These are phyloP conservation scores for Babylonia areolata DNA, from an alignment of 1,140 invertebrate species.

Conservation along the genomic window DNA sequence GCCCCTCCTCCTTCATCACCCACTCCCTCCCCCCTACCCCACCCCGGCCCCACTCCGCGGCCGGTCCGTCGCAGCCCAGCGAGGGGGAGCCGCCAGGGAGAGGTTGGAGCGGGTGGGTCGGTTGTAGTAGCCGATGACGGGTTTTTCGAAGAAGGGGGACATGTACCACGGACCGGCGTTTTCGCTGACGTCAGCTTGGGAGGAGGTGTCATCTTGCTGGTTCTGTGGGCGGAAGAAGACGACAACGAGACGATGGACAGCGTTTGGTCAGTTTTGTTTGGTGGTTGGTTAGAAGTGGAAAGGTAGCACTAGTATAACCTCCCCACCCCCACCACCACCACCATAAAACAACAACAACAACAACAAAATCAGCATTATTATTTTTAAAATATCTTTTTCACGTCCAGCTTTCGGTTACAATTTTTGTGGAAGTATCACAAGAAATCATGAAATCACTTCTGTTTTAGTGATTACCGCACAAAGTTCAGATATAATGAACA, in stretches of 20 bases:
- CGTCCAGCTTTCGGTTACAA: no score
- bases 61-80: background rate
- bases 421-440: no score
- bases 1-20: background rate
- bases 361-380: no score
- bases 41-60: no score
- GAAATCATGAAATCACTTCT: no score
- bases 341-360: no score
- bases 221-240: background rate
- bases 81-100: background rate
- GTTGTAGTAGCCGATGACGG: constrained; percentile 23
- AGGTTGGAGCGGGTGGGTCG: background rate
- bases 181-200: background rate
- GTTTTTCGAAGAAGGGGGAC: constrained; percentile 9
- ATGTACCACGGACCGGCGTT: background rate
- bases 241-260: background rate
- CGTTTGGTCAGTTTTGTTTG: no score
- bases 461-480: no score
- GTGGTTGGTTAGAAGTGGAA: background rate
- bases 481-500: no score
- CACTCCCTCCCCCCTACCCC: background rate
- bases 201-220: background rate
- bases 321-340: background rate
- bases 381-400: no score
- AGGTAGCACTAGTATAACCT: background rate